Evolutionary conservation across 1,140 invertebrate species (phyloP), one percentile per base, ranked within the genome.

Genomic region (Pygmarrhopalites habei): DNA sequence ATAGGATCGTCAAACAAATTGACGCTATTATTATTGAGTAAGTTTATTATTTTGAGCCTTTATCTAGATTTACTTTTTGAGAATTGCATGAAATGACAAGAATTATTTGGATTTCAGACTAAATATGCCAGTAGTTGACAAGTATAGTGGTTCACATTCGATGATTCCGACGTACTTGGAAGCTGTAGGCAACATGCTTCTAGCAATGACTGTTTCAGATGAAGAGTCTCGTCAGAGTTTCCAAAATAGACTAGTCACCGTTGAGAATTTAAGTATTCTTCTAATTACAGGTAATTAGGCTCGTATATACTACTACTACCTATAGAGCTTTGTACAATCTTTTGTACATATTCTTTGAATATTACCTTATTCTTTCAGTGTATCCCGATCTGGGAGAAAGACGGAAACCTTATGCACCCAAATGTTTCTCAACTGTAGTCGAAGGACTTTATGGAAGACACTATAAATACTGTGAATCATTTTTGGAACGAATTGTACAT

Each of bases 21-120:
- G 73, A 77, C 65, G 57, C 72, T 28, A 71, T 67, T 35, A 75
- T 73, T 51, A 56, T 72, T 46, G 64, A 73, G 56, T 72, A 74
- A 68, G 67, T 55, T 15, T 51, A 72, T 32, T 12, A 15, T 10
- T 39, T 39, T 39, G 7, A 39, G 17, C 17, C 17, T 10, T 39
- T 39, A 39, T 39, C 17, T 39, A 39, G 35, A 10, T 39, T n/a
- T n/a, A n/a, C n/a, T n/a, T n/a, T n/a, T n/a, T n/a, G n/a, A n/a
- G n/a, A n/a, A n/a, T n/a, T n/a, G n/a, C n/a, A n/a, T n/a, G n/a
- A n/a, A 39, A 39, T 39, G 7, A 10, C 35, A 39, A 39, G 7
- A 68, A 73, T 26, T 32, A 71, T 32, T 43, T 19, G 67, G 35
- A 39, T 59, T 64, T 1, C 28, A 68, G 66, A 41, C 23, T 68